These are phyloP conservation scores for Heloderma charlesbogerti DNA, from an alignment of 2,113 vertebrate species.

Conservation along the genomic window DNA sequence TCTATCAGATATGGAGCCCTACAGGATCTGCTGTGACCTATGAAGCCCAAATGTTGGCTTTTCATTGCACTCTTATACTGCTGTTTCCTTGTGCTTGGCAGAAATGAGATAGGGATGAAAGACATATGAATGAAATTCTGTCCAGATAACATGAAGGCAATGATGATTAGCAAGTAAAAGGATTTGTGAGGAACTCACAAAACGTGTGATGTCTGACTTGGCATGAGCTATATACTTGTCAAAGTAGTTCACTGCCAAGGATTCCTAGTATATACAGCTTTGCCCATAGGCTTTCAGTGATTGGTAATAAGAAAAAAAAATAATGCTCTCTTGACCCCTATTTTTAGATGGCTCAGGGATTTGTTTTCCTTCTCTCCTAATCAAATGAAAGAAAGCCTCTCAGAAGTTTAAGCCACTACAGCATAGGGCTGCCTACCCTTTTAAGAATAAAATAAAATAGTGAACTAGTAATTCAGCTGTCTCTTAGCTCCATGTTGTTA, in stretches of 20 bases:
- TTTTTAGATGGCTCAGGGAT: neutral
- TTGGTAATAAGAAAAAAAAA: neutral
- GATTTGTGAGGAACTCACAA: slow-evolving; percentile 48
- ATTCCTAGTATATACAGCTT: slow-evolving; percentile 7
- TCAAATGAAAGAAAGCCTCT: neutral
- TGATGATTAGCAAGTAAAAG: slow-evolving; percentile 57
- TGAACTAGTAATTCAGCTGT: neutral
- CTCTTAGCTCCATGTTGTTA: neutral
- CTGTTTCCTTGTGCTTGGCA: slow-evolving; percentile 67
- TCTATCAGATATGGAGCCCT: neutral
- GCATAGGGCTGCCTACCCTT: slow-evolving; percentile 38
- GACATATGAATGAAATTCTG: slow-evolving; percentile 61
- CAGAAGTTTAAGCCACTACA: slow-evolving; percentile 31
- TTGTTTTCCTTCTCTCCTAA: slow-evolving; percentile 24
- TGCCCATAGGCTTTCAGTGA: neutral
- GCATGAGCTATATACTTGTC: slow-evolving; percentile 43
- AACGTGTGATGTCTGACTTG: slow-evolving; percentile 52
- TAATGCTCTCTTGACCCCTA: neutral
- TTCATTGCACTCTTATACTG: slow-evolving; percentile 67
- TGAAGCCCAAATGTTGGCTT: slow-evolving; percentile 27
- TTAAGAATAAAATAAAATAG: neutral
- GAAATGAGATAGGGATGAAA: slow-evolving; percentile 70
- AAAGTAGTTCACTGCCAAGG: slow-evolving; percentile 24
- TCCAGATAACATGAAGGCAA: slow-evolving; percentile 68
- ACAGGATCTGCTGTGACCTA: slow-evolving; percentile 43